Evolutionary conservation across 2,113 vertebrate genomes (phyloP).

Genomic region (Anoplopoma fimbria): DNA sequence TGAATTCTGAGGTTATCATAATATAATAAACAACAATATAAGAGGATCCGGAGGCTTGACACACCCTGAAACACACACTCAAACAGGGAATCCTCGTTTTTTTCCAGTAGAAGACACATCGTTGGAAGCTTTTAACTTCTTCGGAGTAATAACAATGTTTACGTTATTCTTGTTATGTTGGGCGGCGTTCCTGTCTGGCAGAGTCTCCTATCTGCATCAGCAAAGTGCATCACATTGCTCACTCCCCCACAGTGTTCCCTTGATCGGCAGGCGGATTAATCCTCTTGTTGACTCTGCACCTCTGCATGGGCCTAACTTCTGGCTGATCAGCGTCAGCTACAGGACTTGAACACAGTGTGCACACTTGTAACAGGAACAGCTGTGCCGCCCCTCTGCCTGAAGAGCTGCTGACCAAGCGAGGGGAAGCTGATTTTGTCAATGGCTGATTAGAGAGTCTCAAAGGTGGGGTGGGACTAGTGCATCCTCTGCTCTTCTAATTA

Average conservation of each 20-base stretch:
- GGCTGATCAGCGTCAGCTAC: conserved; percentile 42
- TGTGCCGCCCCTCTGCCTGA: conserved; percentile 23
- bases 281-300: conserved; percentile 69
- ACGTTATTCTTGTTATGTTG: not conserved
- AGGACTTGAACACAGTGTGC: not conserved
- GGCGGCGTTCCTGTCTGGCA: conserved; percentile 28
- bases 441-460: conserved; percentile 53
- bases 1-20: not conserved
- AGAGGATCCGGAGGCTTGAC: not conserved
- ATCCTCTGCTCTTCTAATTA: conserved; percentile 71
- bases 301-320: conserved; percentile 46
- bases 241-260: conserved; percentile 44
- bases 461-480: conserved; percentile 51
- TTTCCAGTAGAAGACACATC: not conserved
- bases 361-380: conserved; percentile 24
- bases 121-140: not conserved
- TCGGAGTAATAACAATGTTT: not conserved
- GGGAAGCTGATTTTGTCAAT: conserved; percentile 47
- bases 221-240: conserved; percentile 1
- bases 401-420: conserved; percentile 62
- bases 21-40: not conserved
- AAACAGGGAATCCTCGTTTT: not conserved
- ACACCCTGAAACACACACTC: not conserved
- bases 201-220: conserved; percentile 25
- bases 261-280: conserved; percentile 72